Evolutionary conservation across 2,888 invertebrate genomes (phyloP).

Genomic region (Minunthozetes semirufus): DNA sequence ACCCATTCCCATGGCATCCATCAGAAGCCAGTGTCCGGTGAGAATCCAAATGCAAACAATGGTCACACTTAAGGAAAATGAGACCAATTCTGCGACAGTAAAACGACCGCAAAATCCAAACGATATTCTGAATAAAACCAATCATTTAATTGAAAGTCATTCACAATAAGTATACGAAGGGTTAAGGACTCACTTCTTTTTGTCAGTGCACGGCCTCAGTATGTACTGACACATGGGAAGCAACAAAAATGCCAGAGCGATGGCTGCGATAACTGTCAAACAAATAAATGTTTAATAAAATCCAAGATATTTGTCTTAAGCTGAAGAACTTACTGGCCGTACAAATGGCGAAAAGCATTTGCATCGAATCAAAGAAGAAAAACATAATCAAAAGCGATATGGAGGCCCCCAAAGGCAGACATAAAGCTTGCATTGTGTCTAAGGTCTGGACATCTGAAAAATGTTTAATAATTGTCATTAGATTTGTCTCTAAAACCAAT

Average conservation of each 20-base stretch:
- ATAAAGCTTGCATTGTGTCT: conserved; percentile 94
- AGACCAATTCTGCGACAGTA: conserved; percentile 86
- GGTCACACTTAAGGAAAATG: conserved; percentile 80
- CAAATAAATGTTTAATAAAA: background rate
- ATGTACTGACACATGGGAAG: conserved; percentile 97
- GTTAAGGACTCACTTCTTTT: conserved; percentile 56
- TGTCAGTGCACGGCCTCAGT: conserved; percentile 72
- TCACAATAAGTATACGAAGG: conserved; percentile 12
- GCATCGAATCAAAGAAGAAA: conserved; percentile 98
- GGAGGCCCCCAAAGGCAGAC: conserved; percentile 90
- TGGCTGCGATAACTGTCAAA: conserved; percentile 72
- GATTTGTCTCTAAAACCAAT: no score
- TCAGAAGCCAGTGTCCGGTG: conserved; percentile 94
- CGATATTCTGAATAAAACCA: conserved; percentile 58
- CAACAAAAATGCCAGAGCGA: conserved; percentile 88
- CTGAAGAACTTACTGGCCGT: conserved; percentile 74
- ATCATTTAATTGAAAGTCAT: background rate
- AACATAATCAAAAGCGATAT: conserved; percentile 94
- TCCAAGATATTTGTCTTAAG: background rate
- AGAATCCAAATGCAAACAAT: conserved; percentile 96
- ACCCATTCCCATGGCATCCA: conserved; percentile 99
- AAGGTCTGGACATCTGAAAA: conserved; percentile 72
- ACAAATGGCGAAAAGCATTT: conserved; percentile 74
- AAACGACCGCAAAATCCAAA: conserved; percentile 88
- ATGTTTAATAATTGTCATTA: no score